Evolutionary conservation across 2,888 invertebrate species (phyloP), one percentile per base, ranked within the genome.

Genomic region (Cabera pusaria): DNA sequence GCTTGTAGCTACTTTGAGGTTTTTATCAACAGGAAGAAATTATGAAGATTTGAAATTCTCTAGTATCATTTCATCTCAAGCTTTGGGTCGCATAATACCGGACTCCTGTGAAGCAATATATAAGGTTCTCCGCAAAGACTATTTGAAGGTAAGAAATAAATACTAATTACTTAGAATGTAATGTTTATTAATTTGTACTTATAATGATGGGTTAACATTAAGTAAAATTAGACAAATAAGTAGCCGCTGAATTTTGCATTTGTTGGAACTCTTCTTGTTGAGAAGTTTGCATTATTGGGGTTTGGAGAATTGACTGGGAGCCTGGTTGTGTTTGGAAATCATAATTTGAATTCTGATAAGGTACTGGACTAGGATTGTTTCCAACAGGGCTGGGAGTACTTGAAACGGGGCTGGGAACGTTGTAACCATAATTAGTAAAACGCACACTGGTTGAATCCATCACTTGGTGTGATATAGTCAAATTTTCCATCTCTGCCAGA

Each of bases 401-500:
- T n/a, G n/a, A n/a, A n/a, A n/a, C n/a, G n/a, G n/a, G n/a, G n/a
- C n/a, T n/a, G n/a, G n/a, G n/a, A n/a, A n/a, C n/a, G n/a, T n/a
- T n/a, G n/a, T n/a, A n/a, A n/a, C n/a, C n/a, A n/a, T n/a, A n/a
- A n/a, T n/a, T n/a, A n/a, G n/a, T n/a, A n/a, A n/a, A n/a, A n/a
- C n/a, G n/a, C n/a, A n/a, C n/a, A n/a, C n/a, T n/a, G n/a, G n/a
- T n/a, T n/a, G n/a, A n/a, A n/a, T n/a, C n/a, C n/a, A n/a, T n/a
- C 24, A 10, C 5, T 24, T 8, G 23, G 33, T 33, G 24, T 17
- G 10, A 18, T 5, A 16, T 35, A 19, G 18, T 44, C 28, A 44
- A 27, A 8, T 20, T 37, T 8, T 22, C 34, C 32, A 45, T 10
- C 18, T 46, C 42, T 20, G 42, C 42, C 20, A 19, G 22, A 7